Evolutionary conservation across 2,888 invertebrate species (phyloP), one percentile per base, ranked within the genome.

Genomic region (Cotesia congregata): DNA sequence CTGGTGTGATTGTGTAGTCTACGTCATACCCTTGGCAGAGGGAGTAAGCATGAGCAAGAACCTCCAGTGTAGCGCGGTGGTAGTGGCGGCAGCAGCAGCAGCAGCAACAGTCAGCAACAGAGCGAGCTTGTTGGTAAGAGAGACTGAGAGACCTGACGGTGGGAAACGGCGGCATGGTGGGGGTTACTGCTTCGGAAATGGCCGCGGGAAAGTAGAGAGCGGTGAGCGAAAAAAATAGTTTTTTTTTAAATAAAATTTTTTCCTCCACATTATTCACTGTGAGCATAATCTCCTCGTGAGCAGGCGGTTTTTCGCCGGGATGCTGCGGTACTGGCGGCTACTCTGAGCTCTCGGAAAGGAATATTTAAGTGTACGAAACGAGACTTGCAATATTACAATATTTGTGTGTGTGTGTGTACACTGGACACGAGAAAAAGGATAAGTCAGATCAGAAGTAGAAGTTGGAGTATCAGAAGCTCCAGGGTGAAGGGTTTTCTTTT

Each of bases 161-260:
- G 78, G 77, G 77, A 77, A 80, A 77, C 78, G 64, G 74, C 40
- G 90, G 89, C 90, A 90, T 90, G 78, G 90, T 90, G 77, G 77
- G 81, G 81, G 80, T 79, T 80, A 77, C 81, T 78, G 83, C 76
- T 85, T 87, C 85, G 85, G 87, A 88, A 88, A 88, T 88, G 88
- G 88, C 88, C 86, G 88, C 88, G 87, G 86, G 88, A 88, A 88
- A 88, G 88, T 89, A 88, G 85, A 86, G 87, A 86, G 86, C 83
- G 85, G 82, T 76, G 71, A 77, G 77, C 59, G 50, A 50, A 50
- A 50, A 65, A 50, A 39, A 59, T 67, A 50, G 12, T 71, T 64
- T 64, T 64, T 76, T 74, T 62, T 61, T 64, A 3, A 30, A 40
- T 17, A 30, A 73, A 65, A 6, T 70, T 67, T 75, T 69, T 61